These are phyloP conservation scores for Chiloscyllium plagiosum DNA, from an alignment of 2,113 vertebrate genomes.

Conservation along the genomic window DNA sequence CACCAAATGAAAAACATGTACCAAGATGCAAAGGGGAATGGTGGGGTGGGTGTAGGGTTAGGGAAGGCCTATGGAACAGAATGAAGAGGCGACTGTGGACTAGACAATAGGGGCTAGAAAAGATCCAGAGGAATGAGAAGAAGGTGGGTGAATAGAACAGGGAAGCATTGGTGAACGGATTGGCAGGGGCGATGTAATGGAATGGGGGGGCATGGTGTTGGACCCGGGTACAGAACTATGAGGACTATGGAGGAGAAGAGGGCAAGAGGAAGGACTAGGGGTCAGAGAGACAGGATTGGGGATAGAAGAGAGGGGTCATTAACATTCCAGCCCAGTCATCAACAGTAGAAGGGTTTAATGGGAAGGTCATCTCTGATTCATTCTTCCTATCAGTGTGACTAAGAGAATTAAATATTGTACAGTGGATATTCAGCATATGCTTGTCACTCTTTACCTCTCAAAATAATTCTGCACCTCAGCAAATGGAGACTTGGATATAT, in stretches of 20 bases:
- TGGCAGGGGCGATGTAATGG: too few relatives aligned
- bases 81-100: too few relatives aligned
- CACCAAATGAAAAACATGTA: background rate
- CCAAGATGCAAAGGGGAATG: too few relatives aligned
- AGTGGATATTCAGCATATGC: background rate
- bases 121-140: too few relatives aligned
- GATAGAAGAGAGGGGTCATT: background rate
- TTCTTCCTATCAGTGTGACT: background rate
- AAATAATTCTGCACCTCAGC: background rate
- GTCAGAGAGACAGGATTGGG: too few relatives aligned
- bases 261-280: background rate
- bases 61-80: too few relatives aligned
- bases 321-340: background rate
- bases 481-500: background rate
- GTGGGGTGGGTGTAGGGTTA: too few relatives aligned
- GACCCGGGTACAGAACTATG: background rate
- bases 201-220: too few relatives aligned
- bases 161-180: background rate
- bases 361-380: background rate
- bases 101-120: too few relatives aligned
- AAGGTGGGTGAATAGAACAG: too few relatives aligned
- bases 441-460: background rate
- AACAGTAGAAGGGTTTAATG: background rate
- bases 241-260: background rate
- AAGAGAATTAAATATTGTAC: background rate